phyloP scores from a whole-genome alignment of 64 coral and sea anemone species.

The Hydrozoanthus tunicans region DNA sequence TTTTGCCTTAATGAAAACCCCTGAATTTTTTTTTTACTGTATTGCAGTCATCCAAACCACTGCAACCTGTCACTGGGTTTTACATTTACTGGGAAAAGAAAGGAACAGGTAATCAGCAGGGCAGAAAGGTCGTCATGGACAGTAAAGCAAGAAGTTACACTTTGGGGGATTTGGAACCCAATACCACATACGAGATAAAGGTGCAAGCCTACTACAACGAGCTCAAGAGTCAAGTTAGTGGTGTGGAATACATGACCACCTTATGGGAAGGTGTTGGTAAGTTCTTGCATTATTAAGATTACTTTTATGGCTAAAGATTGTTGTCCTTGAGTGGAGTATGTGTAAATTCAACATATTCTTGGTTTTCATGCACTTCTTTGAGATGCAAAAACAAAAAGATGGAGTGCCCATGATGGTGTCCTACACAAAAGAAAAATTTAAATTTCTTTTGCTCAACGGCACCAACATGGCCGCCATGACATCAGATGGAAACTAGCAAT shows the following conservation, averaged over 20 bases:
- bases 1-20: too few species aligned
- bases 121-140: not conserved
- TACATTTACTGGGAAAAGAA: constrained; percentile 52
- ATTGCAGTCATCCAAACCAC: constrained; percentile 11
- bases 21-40: not conserved
- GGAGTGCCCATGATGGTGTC: too few species aligned
- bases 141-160: constrained; percentile 19
- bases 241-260: constrained; percentile 34
- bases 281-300: not conserved
- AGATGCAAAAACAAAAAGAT: too few species aligned
- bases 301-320: too few species aligned
- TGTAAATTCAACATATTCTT: too few species aligned
- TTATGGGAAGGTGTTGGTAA: constrained; percentile 41
- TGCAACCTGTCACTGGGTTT: constrained; percentile 18
- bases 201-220: constrained; percentile 54
- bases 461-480: too few species aligned
- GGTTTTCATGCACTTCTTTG: too few species aligned
- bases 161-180: constrained; percentile 55
- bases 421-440: too few species aligned
- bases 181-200: constrained; percentile 70
- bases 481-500: too few species aligned
- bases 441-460: too few species aligned
- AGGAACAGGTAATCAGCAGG: not conserved
- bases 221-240: constrained; percentile 42
- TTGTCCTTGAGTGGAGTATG: too few species aligned